These are phyloP conservation scores for Synergus itoensis DNA, from an alignment of 2,888 invertebrate species.

Conservation along the genomic window DNA sequence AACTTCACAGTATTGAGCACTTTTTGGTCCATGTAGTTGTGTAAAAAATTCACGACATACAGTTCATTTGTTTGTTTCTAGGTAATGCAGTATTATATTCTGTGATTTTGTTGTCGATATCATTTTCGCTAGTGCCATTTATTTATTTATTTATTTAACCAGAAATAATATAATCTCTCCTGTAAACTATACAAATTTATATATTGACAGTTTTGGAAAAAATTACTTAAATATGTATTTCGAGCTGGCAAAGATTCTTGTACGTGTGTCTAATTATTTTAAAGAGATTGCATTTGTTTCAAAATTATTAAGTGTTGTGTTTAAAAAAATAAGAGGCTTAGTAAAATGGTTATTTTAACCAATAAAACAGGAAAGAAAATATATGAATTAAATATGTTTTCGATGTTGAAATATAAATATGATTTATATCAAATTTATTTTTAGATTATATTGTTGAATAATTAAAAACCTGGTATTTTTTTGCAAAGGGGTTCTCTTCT, in stretches of 20 bases:
- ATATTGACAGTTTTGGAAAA: neutral
- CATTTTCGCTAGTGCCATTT: conserved; percentile 8
- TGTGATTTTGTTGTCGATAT: conserved; percentile 13
- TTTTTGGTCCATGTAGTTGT: conserved; percentile 13
- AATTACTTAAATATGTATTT: conserved; percentile 5
- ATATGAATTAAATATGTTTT: neutral
- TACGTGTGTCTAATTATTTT: conserved; percentile 29
- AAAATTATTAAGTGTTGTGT: neutral
- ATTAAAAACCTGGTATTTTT: neutral
- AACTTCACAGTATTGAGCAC: neutral
- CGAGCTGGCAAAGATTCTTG: neutral
- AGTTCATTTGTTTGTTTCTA: neutral
- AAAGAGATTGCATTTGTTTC: neutral
- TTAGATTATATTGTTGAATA: neutral
- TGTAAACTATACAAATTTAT: neutral
- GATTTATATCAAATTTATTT: neutral
- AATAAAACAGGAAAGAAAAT: neutral
- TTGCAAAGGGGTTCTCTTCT: neutral
- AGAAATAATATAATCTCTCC: neutral
- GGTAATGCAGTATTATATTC: conserved; percentile 20
- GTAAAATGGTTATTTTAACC: neutral
- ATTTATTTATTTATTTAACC: conserved; percentile 26
- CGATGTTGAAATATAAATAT: neutral
- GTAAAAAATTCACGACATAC: neutral
- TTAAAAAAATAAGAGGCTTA: neutral